Percentiles rank a stretch among this genome's conserved stretches.
These are phyloP conservation scores for Chaetodon trifasciatus DNA, from an alignment of 2,797 vertebrate species.

Conservation along the genomic window DNA sequence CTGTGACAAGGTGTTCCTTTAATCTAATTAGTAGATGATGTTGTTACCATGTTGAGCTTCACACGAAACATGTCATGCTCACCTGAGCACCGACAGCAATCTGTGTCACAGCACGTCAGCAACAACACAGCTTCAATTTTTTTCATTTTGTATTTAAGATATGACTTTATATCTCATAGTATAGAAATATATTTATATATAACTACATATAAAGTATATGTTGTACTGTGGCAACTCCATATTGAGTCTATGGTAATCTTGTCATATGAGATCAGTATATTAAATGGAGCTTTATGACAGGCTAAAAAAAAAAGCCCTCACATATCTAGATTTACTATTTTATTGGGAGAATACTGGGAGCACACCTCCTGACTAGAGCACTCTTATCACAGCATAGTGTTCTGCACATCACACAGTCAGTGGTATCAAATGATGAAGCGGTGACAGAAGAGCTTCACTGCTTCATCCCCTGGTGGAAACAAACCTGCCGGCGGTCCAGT, in stretches of 20 bases:
- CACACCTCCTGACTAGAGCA: neutral
- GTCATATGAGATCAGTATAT: no score
- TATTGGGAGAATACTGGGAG: neutral
- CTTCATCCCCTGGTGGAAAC: slow-evolving; percentile 18
- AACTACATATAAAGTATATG: no score
- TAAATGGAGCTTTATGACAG: no score
- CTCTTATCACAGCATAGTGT: neutral
- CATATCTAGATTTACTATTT: neutral
- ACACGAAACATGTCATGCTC: neutral
- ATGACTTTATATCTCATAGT: no score
- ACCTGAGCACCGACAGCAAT: neutral
- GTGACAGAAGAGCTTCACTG: neutral
- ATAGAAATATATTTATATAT: no score
- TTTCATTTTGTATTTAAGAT: neutral
- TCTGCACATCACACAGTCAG: neutral
- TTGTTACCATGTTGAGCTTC: neutral
- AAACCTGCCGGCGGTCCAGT: slow-evolving; percentile 94
- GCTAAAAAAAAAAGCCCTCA: neutral
- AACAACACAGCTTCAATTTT: neutral
- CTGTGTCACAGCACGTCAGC: neutral
- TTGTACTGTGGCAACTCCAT: no score
- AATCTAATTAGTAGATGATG: neutral
- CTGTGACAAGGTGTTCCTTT: neutral
- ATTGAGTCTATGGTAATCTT: no score
- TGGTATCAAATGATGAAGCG: neutral